Conservation (phyloP, 2,888 invertebrate genomes). For the Brenthis daphne region DNA sequence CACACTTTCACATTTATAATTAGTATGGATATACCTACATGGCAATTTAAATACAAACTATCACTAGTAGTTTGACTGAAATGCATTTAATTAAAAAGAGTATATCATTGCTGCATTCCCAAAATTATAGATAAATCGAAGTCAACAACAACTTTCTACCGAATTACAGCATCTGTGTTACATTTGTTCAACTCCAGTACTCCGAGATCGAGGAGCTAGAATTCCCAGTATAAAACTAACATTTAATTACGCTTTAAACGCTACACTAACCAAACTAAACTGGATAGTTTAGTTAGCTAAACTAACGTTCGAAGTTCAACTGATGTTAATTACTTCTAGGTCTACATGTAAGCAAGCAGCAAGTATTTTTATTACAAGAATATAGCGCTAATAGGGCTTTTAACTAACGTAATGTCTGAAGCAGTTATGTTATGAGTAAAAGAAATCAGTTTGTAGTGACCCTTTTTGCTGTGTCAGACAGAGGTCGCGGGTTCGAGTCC, state of each 20-base stretch:
- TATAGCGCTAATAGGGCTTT: neutral
- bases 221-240: conserved; percentile 24
- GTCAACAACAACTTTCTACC: neutral
- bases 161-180: conserved; percentile 1
- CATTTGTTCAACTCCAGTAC: neutral
- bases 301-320: conserved; percentile 30
- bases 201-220: neutral
- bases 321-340: conserved; percentile 1
- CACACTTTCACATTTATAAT: too few species aligned
- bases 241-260: conserved; percentile 31
- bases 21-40: too few species aligned
- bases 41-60: too few species aligned
- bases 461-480: too few species aligned
- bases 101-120: neutral
- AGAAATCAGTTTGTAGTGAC: too few species aligned
- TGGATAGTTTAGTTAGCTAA: conserved; percentile 26
- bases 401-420: neutral
- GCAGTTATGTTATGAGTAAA: too few species aligned
- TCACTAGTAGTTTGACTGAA: too few species aligned
- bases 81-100: too few species aligned
- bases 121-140: neutral
- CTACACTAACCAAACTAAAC: conserved; percentile 29
- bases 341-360: conserved; percentile 7
- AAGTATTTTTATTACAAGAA: neutral
- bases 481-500: too few species aligned